These are phyloP conservation scores for Lamprologus lemairii DNA, from an alignment of 2,113 vertebrate species.

Conservation along the genomic window DNA sequence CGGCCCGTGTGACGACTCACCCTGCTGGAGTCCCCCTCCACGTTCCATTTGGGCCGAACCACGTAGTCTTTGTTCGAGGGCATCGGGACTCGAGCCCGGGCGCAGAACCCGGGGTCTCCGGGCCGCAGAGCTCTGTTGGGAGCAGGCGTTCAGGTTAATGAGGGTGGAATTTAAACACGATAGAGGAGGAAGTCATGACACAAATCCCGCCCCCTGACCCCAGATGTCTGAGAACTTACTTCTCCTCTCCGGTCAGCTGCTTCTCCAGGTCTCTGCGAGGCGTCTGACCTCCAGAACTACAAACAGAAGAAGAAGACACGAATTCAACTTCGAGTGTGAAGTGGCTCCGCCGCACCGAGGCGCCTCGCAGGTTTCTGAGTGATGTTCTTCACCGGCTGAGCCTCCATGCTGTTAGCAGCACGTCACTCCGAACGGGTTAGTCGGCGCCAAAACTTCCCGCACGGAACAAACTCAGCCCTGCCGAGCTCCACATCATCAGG, in stretches of 20 bases:
- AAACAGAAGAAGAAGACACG: not conserved
- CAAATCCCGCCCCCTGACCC: not conserved
- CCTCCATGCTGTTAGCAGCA: slow-evolving; percentile 26
- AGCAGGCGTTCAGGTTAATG: accelerated
- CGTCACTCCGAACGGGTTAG: slow-evolving; percentile 4
- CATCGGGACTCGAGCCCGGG: slow-evolving; percentile 90
- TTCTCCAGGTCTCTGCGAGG: slow-evolving; percentile 96
- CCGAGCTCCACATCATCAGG: not conserved
- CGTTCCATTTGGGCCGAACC: slow-evolving; percentile 96
- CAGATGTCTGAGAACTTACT: slow-evolving; percentile 69
- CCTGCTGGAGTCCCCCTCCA: slow-evolving; percentile 87
- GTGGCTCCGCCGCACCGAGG: not conserved
- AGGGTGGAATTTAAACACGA: not conserved
- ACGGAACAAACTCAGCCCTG: not conserved
- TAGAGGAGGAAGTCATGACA: accelerated
- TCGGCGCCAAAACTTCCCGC: not conserved
- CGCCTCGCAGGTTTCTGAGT: not conserved
- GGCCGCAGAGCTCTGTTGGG: slow-evolving; percentile 83
- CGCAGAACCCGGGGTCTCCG: slow-evolving; percentile 94
- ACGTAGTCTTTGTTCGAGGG: slow-evolving; percentile 99
- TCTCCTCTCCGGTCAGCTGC: slow-evolving; percentile 94
- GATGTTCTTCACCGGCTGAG: not conserved
- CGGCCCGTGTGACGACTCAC: slow-evolving; percentile 59
- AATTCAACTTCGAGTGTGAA: not conserved
- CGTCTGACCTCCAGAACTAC: slow-evolving; percentile 92